phyloP scores from a whole-genome alignment of 2,888 invertebrate genomes.

The Leucozona laternaria region DNA sequence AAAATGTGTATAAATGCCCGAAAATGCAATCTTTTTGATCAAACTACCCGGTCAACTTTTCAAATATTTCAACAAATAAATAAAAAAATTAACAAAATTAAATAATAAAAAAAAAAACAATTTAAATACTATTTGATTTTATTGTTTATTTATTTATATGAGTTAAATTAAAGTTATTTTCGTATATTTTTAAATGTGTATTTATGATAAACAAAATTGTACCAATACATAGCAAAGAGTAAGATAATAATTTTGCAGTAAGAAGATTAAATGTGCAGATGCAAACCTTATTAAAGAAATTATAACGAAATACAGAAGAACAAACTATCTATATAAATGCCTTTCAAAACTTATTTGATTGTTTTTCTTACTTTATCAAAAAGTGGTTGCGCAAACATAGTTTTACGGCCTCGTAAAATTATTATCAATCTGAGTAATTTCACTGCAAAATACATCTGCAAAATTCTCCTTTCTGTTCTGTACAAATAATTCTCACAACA shows the following conservation, averaged over 20 bases:
- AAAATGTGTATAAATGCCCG: too few species aligned
- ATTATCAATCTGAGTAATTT: background rate
- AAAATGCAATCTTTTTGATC: too few species aligned
- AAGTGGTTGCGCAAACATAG: background rate
- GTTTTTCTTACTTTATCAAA: background rate
- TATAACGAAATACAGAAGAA: background rate
- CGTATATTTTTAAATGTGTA: background rate
- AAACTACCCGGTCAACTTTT: too few species aligned
- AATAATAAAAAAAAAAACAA: too few species aligned
- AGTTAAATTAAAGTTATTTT: background rate
- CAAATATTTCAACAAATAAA: too few species aligned
- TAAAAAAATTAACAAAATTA: too few species aligned
- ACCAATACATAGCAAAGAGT: background rate
- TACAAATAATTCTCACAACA: background rate
- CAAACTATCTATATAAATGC: too few species aligned
- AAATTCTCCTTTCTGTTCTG: background rate
- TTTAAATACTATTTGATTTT: too few species aligned
- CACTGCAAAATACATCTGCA: slow-evolving; percentile 35
- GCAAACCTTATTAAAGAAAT: background rate
- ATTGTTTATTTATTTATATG: too few species aligned
- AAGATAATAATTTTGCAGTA: background rate
- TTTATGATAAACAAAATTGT: background rate
- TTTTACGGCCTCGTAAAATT: background rate
- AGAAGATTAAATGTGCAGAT: background rate
- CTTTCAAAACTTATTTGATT: too few species aligned